phyloP scores from a whole-genome alignment of 2,797 vertebrate species.

The Haliaeetus albicilla region DNA sequence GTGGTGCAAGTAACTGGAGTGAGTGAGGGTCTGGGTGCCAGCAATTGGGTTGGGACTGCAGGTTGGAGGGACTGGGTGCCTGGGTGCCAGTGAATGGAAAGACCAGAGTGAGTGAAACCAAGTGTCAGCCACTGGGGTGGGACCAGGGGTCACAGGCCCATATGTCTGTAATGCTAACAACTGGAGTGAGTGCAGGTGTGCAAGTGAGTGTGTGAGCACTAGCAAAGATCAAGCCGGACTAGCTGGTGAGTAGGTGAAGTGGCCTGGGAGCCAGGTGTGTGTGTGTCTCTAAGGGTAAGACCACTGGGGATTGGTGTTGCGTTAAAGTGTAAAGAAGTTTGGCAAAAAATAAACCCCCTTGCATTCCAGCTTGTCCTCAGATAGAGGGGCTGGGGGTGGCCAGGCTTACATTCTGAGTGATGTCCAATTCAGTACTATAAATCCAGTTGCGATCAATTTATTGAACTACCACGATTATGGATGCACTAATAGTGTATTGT shows the following conservation, averaged over 20 bases:
- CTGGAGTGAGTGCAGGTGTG: not conserved
- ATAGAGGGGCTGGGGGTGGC: no score
- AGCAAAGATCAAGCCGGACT: not conserved
- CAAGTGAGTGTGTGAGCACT: not conserved
- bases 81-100: not conserved
- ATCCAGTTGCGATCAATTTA: no score
- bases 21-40: not conserved
- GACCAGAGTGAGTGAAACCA: not conserved
- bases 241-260: not conserved
- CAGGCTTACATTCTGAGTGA: no score
- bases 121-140: not conserved
- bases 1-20: not conserved
- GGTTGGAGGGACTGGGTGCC: not conserved
- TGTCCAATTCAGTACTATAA: no score
- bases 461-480: no score
- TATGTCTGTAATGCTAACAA: not conserved
- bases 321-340: no score
- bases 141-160: not conserved
- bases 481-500: no score
- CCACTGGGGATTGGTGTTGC: not conserved
- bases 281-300: not conserved
- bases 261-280: not conserved
- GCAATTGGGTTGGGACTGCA: not conserved
- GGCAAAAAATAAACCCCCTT: no score
- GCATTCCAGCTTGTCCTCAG: no score